These are phyloP conservation scores for Cephonodes hylas DNA, from an alignment of 2,888 invertebrate genomes.

Conservation along the genomic window DNA sequence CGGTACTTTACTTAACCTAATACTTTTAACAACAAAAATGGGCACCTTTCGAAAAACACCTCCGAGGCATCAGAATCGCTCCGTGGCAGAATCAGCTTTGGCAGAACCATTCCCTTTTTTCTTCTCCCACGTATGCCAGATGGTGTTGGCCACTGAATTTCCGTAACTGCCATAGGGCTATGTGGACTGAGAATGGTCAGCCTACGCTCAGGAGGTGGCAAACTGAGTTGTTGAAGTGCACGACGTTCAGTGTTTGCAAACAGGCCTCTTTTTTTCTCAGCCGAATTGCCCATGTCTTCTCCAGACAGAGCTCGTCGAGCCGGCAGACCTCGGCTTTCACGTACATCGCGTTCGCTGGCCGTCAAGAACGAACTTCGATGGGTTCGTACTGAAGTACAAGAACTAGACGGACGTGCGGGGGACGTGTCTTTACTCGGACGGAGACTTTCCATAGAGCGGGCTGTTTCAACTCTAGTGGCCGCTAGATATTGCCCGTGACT, in stretches of 20 bases:
- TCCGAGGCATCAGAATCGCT: slow-evolving; percentile 88
- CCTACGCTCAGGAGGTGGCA: slow-evolving; percentile 84
- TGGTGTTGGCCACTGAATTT: slow-evolving; percentile 83
- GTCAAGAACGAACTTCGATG: slow-evolving; percentile 84
- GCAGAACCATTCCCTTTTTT: slow-evolving; percentile 87
- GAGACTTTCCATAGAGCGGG: slow-evolving; percentile 87
- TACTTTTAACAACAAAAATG: slow-evolving; percentile 30
- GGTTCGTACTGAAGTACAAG: slow-evolving; percentile 70
- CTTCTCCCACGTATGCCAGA: slow-evolving; percentile 82
- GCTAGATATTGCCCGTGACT: slow-evolving; percentile 79
- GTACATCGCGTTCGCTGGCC: slow-evolving; percentile 84
- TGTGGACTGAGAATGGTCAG: slow-evolving; percentile 91
- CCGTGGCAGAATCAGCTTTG: slow-evolving; percentile 87
- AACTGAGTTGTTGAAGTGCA: slow-evolving; percentile 84
- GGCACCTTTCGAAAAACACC: slow-evolving; percentile 83
- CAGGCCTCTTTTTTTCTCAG: slow-evolving; percentile 84
- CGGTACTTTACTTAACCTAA: neutral
- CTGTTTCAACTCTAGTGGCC: slow-evolving; percentile 80
- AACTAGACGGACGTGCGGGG: slow-evolving; percentile 78
- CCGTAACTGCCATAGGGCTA: slow-evolving; percentile 86
- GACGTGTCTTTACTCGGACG: slow-evolving; percentile 80
- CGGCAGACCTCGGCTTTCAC: slow-evolving; percentile 84
- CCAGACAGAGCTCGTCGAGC: slow-evolving; percentile 83
- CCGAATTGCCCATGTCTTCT: slow-evolving; percentile 82
- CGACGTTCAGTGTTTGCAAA: slow-evolving; percentile 85